Base-by-base conservation (phyloP, 1,140 invertebrate species). In the Agrypnia vestita region DNA sequence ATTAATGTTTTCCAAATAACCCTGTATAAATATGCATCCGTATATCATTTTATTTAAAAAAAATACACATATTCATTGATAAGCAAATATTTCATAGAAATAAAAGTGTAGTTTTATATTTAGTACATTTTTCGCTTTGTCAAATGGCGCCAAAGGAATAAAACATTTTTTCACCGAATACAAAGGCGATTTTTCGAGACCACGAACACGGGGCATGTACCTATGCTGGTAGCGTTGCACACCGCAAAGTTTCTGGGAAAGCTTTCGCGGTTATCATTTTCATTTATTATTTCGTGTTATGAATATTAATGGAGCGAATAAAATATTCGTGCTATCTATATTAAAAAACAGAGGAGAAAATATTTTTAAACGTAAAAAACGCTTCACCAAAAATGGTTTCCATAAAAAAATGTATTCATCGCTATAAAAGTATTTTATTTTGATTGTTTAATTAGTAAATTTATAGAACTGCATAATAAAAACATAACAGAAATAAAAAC, bases 281-380 rank as follows among this genome's bases (percentile, higher is more conserved):
- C 61, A 64, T 64, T 35, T 64, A 64, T 64, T 19, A 64, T 13
- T 64, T 64, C 61, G 35, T 64, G 35, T 44, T 51, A 43, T 64
- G 35, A 43, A 43, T 64, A 25, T 43, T 35, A 64, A 64, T 64
- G 61, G 19, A 3, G 1, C 19, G 13, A 35, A 62, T 61, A 21
- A 61, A 61, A 25, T 53, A 35, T 35, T 35, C 25, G 25, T 6
- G 25, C 1, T 35, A 6, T 35, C 25, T 35, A 35, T 6, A 35
- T 35, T 6, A 35, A 35, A 35, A 35, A 35, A 35, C 6, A 35
- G 6, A 35, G 6, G 6, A 6, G 6, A 35, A 35, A 35, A 3
- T 35, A 35, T 35, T 3, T 3, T 35, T 35, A 3, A 51, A 51
- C 11, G 3, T n/a, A n/a, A n/a, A n/a, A n/a, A n/a, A n/a, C n/a